Base-by-base conservation (phyloP, 2,113 vertebrate species). In the Mustela lutreola region DNA sequence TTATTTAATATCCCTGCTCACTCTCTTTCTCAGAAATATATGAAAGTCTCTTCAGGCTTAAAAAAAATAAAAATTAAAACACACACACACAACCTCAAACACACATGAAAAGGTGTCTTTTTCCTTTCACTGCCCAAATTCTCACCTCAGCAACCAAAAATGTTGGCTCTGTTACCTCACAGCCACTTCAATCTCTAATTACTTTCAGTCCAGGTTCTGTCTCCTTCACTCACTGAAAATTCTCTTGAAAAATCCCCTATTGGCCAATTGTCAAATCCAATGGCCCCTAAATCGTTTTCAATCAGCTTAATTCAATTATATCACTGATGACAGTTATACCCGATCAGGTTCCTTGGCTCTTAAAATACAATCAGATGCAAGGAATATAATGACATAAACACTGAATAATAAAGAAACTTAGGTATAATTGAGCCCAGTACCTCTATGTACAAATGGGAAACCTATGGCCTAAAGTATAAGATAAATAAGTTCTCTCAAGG, bases 281-380 rank as follows among this genome's bases (percentile, higher is more conserved):
- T 16, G 45, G 24, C 4, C 28, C 70, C 36, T 58, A 85, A 45
- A 9, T 39, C 31, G n/a, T 80, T 90, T 91, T 84, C 36, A 86
- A n/a, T 70, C 31, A 56, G n/a, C 28, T 85, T 79, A 79, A n/a
- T 31, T 15, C 56, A 80, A 89, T 33, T 80, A 4, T 76, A 89
- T 1, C 9, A 62, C 26, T 75, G 21, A 42, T 5, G 33, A 78
- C 2, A 19, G 28, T 63, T 87, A 50, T n/a, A 48, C 21, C 31
- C 31, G 87, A 24, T 81, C 16, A 94, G 71, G 63, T 84, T 39
- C 22, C 63, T 76, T 42, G 10, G 19, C 4, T 95, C 28, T 71
- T 71, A 91, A 96, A 89, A 45, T 95, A 33, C 33, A 94, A 75
- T 93, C 48, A 88, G 4, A 79, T 63, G 5, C 42, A 89, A 89